Base-by-base conservation (phyloP, 2,113 vertebrate species). In the Sinocyclocheilus grahami region DNA sequence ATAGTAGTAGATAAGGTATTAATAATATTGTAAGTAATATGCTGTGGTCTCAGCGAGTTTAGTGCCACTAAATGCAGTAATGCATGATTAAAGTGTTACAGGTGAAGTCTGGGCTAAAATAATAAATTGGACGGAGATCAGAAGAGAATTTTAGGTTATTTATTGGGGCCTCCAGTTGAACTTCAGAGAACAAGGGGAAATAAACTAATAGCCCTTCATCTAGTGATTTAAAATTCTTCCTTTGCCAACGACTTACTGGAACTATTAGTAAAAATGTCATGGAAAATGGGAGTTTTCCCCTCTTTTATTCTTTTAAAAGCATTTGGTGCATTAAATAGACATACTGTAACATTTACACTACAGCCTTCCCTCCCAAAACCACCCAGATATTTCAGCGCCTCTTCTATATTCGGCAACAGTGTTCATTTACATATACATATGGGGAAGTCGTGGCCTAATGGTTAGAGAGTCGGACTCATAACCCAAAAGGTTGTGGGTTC, bases 91-190 rank as follows among this genome's bases (percentile, higher is more conserved):
- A 9, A 62, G 6, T 9, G 3, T 62, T 62, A 60, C 58, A n/a
- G 58, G 58, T 62, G 58, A n/a, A 3, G 58, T 62, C 22, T 62
- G 58, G 20, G 58, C 8, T 72, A 72, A 77, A 77, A 2, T 77
- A 77, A 51, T 14, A n/a, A 24, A 62, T 84, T 84, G 75, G 74
- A 60, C n/a, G 9, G 60, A n/a, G 78, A 87, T 87, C 86, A 84
- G 71, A 74, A 18, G n/a, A 55, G n/a, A 42, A 51, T 65, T 84
- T 84, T 5, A 58, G 42, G 16, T 60, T 51, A 14, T 71, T 87
- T 77, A 78, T 71, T 79, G 13, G 2, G 12, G 74, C 39, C 27
- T 71, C 42, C 37, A 39, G 16, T 74, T 46, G 37, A 10, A 46
- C 3, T 27, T 67, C 63, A 30, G n/a, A 67, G 63, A 67, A 67